Evolutionary conservation across 2,888 invertebrate species (phyloP), one percentile per base, ranked within the genome.

Genomic region (Cremastobaeus sp.): DNA sequence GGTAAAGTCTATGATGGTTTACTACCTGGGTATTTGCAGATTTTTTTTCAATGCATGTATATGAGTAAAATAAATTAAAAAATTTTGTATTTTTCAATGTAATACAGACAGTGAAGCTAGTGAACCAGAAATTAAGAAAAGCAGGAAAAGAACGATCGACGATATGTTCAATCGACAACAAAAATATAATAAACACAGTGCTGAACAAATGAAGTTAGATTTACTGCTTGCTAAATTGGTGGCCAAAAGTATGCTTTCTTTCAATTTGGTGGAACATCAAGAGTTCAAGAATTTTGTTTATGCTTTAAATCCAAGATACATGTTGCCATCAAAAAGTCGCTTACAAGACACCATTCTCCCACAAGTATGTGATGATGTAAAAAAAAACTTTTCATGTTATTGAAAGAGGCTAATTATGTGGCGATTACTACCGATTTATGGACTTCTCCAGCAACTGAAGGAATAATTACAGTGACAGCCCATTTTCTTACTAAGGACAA

Each of bases 201-300:
- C 11, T 18, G 57, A 57, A 11, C 30, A 57, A 21, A 43, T 32
- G 20, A 9, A 43, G 5, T 17, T 34, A 8, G 17, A 59, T 32
- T 11, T 6, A 3, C 12, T 47, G 5, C 14, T 59, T 9, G 32
- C 35, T 1, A 59, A 45, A 35, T 47, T 35, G 11, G 35, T 45
- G 5, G 15, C 15, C 0, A 35, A 35, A 17, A 35, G 25, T 59
- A 60, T 60, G 39, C 2, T 37, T 4, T n/a, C 60, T n/a, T 60
- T 60, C 5, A 48, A 48, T 5, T 30, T 17, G 1, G 60, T 48
- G 1, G 39, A 60, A 15, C 48, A 60, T 18, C 3, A 39, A 37
- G 28, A 47, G 17, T 59, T 59, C 12, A 32, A 47, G 9, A n/a
- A 59, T 2, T 59, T 59, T 18, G 14, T 59, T 8, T 3, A n/a